These are phyloP conservation scores for Arvicanthis niloticus DNA, from an alignment of 2,113 vertebrate species.

Conservation along the genomic window DNA sequence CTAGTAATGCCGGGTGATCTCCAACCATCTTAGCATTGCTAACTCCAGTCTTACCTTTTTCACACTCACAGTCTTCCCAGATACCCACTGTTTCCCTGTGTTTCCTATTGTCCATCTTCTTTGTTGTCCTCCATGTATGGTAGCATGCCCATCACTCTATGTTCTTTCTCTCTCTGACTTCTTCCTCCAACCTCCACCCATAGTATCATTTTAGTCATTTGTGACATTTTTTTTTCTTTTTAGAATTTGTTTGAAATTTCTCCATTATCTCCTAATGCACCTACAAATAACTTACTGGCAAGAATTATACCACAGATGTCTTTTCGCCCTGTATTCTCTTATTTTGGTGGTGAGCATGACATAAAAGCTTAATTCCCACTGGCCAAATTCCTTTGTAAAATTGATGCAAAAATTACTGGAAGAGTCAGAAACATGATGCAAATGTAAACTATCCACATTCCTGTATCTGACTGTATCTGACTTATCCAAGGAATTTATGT, in stretches of 20 bases:
- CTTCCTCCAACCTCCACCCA: neutral
- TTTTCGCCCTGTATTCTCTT: neutral
- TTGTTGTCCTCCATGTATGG: neutral
- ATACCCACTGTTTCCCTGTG: neutral
- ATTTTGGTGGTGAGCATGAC: neutral
- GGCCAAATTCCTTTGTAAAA: slow-evolving; percentile 14
- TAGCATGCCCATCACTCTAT: neutral
- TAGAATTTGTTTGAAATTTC: slow-evolving; percentile 16
- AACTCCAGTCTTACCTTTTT: neutral
- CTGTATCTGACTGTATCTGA: neutral
- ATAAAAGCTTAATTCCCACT: slow-evolving; percentile 12
- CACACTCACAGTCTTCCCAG: neutral
- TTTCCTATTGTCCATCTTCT: neutral
- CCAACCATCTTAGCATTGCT: too few relatives aligned
- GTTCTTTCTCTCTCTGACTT: neutral
- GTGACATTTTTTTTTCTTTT: neutral
- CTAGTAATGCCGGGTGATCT: neutral
- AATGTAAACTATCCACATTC: slow-evolving; percentile 23
- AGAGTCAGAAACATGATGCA: slow-evolving; percentile 30
- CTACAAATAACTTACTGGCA: neutral
- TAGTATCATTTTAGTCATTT: slow-evolving; percentile 9
- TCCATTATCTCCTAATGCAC: neutral
- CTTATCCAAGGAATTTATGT: neutral
- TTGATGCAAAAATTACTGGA: slow-evolving; percentile 34
- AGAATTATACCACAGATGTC: neutral